phyloP scores from a whole-genome alignment of 2,113 vertebrate species.

The Cephalopholis sonnerati region DNA sequence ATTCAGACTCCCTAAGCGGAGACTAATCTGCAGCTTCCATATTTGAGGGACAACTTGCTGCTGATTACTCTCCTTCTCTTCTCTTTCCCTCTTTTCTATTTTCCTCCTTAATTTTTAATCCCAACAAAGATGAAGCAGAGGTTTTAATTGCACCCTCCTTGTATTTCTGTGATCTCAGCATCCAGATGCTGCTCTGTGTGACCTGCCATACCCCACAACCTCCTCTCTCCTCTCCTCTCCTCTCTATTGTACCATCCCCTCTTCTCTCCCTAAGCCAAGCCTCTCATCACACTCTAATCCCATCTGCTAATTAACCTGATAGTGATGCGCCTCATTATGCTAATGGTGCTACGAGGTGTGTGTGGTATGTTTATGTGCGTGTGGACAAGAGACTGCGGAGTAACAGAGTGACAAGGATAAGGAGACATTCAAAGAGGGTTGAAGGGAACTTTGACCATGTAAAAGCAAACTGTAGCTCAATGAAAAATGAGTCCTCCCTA shows the following conservation, averaged over 20 bases:
- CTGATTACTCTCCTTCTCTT: not conserved
- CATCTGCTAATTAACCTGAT: conserved; percentile 56
- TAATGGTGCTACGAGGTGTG: conserved; percentile 30
- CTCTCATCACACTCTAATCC: conserved; percentile 53
- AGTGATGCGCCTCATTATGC: conserved; percentile 48
- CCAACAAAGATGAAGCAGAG: not conserved
- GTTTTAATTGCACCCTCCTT: conserved; percentile 30
- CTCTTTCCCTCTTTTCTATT: not conserved
- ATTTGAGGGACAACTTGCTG: not conserved
- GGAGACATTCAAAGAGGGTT: not conserved
- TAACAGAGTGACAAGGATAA: not conserved
- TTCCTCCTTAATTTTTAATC: not conserved
- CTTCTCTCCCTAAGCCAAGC: conserved; percentile 24
- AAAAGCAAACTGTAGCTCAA: not conserved
- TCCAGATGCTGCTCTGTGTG: conserved; percentile 10
- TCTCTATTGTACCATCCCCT: not conserved
- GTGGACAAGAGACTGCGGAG: too few relatives aligned
- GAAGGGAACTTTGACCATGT: not conserved
- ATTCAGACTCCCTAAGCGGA: not conserved
- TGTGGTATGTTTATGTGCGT: conserved; percentile 29
- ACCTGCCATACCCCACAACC: not conserved
- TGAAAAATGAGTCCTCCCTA: too few relatives aligned
- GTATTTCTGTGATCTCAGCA: conserved; percentile 5
- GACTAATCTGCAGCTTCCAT: not conserved
- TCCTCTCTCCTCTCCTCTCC: not conserved